Conservation (phyloP, 2,888 invertebrate species). For the Melolontha melolontha region DNA sequence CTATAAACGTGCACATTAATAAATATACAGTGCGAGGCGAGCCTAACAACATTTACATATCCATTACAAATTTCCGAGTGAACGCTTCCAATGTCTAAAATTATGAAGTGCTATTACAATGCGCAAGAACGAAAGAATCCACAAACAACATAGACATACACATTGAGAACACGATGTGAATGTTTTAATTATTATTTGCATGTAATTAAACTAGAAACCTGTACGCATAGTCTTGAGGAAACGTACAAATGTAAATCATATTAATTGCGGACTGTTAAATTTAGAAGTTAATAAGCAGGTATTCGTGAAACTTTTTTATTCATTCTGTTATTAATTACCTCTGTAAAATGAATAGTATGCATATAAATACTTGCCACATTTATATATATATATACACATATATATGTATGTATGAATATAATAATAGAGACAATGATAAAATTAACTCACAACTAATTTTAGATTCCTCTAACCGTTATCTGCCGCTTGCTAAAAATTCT, state of each 20-base stretch:
- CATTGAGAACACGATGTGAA: slow-evolving; percentile 43
- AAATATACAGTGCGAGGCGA: slow-evolving; percentile 23
- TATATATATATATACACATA: too few species aligned
- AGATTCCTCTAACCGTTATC: slow-evolving; percentile 30
- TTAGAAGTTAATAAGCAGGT: slow-evolving; percentile 50
- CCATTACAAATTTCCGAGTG: slow-evolving; percentile 40
- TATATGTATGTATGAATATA: not conserved
- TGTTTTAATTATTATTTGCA: slow-evolving; percentile 54
- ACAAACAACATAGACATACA: slow-evolving; percentile 7
- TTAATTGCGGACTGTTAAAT: slow-evolving; percentile 54
- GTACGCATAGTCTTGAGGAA: slow-evolving; percentile 50
- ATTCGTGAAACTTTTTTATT: slow-evolving; percentile 44
- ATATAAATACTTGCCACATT: not conserved
- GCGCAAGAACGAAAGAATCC: slow-evolving; percentile 22
- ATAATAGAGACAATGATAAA: slow-evolving; percentile 51
- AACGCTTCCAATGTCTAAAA: slow-evolving; percentile 41
- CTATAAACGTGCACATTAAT: too few species aligned
- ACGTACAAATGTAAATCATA: slow-evolving; percentile 54
- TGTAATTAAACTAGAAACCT: slow-evolving; percentile 52
- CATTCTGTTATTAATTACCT: slow-evolving; percentile 43
- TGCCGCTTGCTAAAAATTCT: slow-evolving; percentile 17
- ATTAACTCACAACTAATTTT: slow-evolving; percentile 50
- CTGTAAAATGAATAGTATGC: slow-evolving; percentile 42
- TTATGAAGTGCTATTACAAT: slow-evolving; percentile 39
- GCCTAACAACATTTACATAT: slow-evolving; percentile 35